Base-by-base conservation (phyloP, 2,113 vertebrate species). In the Cynopterus brachyotis region DNA sequence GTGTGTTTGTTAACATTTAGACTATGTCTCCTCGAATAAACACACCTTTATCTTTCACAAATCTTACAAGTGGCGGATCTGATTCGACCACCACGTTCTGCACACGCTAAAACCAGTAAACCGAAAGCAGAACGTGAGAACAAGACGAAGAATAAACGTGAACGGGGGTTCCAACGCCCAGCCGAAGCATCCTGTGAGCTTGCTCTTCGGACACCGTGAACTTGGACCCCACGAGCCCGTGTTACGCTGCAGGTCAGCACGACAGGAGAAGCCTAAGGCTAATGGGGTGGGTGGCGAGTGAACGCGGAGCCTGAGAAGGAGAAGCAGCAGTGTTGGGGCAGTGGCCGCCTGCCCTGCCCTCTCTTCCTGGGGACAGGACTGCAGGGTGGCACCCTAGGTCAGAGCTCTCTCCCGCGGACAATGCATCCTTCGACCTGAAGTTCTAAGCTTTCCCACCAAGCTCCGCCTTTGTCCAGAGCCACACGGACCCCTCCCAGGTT, bases 231-330 rank as follows among this genome's bases (percentile, higher is more conserved):
- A 16, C 13, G 2, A 30, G 28, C 9, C 81, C 6, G 0, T 20
- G 6, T 35, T 6, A 37, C 7, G 12, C 62, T 28, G 1, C 47
- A 13, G 22, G 55, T 24, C 0, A 4, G 42, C 28, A 12, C 5
- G 16, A 6, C 62, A 42, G 12, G 11, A 16, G 40, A 24, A 37
- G 35, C 24, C 55, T 3, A 1, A 15, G 20, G 50, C 5, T 0
- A 10, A 4, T 9, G 0, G 59, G 50, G 32, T 19, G 9, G 26
- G 60, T 78, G 79, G 11, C 4, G 20, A n/a, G 7, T 7, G 60
- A 60, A 19, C 59, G 1, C 83, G 40, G 24, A 53, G 75, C 13
- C 28, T 0, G 5, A 28, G 62, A 40, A 6, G 9, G n/a, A 60
- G 26, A 32, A 13, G 15, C 22, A 57, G 2, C 19, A 22, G 5